A percentile compares a stretch with the other conserved stretches of the same genome.
These are phyloP conservation scores for Drosophila kepulauana DNA, from an alignment of 1,140 invertebrate species.

Conservation along the genomic window DNA sequence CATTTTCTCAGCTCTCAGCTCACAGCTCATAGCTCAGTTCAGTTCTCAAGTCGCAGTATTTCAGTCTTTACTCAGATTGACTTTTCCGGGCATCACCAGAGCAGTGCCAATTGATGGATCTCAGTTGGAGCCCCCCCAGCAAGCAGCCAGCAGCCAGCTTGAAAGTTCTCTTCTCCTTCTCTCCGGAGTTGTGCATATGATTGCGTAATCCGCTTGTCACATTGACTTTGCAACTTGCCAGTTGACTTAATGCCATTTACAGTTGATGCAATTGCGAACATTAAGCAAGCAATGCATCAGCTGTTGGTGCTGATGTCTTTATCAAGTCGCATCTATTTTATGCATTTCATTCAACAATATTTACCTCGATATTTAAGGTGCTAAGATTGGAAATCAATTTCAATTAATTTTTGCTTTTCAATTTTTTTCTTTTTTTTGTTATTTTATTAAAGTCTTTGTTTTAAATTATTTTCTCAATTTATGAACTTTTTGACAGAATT, in stretches of 20 bases:
- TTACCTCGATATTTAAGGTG: too few relatives aligned
- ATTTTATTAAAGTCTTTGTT: too few relatives aligned
- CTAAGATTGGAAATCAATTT: too few relatives aligned
- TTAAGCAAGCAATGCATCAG: not conserved
- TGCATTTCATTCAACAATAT: too few relatives aligned
- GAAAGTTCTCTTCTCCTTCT: not conserved
- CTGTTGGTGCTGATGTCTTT: not conserved
- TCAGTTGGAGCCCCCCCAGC: constrained; percentile 4
- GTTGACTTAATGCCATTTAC: constrained; percentile 42
- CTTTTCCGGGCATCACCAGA: constrained; percentile 57
- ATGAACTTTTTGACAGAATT: too few relatives aligned
- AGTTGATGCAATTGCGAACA: constrained; percentile 16
- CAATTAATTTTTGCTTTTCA: too few relatives aligned
- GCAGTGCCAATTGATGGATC: constrained; percentile 36
- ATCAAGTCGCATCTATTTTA: not conserved
- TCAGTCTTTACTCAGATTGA: constrained; percentile 49
- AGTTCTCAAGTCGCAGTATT: constrained; percentile 9
- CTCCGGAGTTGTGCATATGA: constrained; percentile 21
- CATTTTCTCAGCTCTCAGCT: constrained; percentile 23
- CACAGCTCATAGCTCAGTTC: not conserved
- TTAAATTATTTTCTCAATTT: too few relatives aligned
- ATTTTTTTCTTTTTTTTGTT: too few relatives aligned
- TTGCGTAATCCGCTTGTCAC: constrained; percentile 55
- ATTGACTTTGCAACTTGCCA: constrained; percentile 21
- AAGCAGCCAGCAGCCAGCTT: not conserved